Evolutionary conservation across 23 tunicate genomes (phyloP), one percentile per base, ranked within the genome.

Genomic region (Halocynthia aurantium): DNA sequence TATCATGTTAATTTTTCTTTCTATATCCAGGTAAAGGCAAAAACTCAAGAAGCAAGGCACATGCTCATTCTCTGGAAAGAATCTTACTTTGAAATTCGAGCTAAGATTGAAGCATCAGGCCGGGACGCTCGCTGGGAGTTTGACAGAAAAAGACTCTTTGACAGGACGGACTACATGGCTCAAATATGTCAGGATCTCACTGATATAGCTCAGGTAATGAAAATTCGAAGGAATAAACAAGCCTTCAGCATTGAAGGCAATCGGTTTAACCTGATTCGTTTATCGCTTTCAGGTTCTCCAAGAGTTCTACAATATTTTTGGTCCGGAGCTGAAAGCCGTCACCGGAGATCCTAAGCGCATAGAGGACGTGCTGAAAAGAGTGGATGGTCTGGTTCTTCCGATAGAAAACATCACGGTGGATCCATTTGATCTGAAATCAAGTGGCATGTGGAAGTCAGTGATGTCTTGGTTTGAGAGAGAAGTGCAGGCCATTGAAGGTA

Each of bases 91-190:
- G 94, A 93, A 67, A 94, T 93, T n/a, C 69, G 98, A 18, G 94
- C 98, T 10, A 93, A 87, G 70, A 93, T 93, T 22, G 98, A 93
- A 76, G 94, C 93, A 40, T 83, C 89, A 7, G 98, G 94, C 12
- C 70, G 98, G 10, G 98, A 93, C 81, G 98, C 98, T n/a, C 70
- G 98, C 61, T 93, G 98, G 98, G 98, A 93, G 71, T 93, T 93
- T 69, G 98, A 93, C 64, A 61, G 94, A 55, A 87, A 87, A 66
- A 60, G 98, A 40, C 57, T 93, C 54, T 93, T 93, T 62, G 94
- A 93, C 18, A 76, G 89, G 18, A 93, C 94, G 0, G 94, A 93
- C 53, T 87, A 93, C 81, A 93, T 93, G 98, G 98, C 98, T 50
- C 80, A 72, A 61, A 93, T 93, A 20, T 93, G 98, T 65, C 81